Evolutionary conservation across 2,113 vertebrate genomes (phyloP), one percentile per base, ranked within the genome.

Genomic region (Salvelinus sp.): DNA sequence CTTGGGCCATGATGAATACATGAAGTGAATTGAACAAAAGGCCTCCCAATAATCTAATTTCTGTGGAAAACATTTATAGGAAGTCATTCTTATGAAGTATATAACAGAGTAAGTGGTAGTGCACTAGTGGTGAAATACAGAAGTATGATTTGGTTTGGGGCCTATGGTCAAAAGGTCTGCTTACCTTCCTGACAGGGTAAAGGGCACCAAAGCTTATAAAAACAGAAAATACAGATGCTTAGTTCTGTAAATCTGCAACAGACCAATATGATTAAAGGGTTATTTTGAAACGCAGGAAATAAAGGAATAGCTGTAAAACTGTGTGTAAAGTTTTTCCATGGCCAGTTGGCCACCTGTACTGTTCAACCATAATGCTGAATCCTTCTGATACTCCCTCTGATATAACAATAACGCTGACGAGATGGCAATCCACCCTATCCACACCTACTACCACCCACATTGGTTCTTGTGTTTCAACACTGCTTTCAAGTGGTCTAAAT

Each of bases 161-260:
- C 16, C 58, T 47, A 63, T n/a, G 25, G 12, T 28, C 63, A 73
- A 69, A 33, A 38, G 6, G 54, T 69, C 7, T 68, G 54, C 60
- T 69, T 25, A 58, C n/a, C 76, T 77, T 27, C 44, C 33, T 48
- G 63, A 58, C 25, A 70, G 38, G 12, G 30, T 33, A 63, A 63
- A 63, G 54, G 12, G 58, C 33, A 13, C 60, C 13, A 64, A 73
- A 44, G 18, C 10, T 25, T 47, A 44, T 25, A 30, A 18, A 76
- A 76, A 23, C 20, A 23, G 14, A 70, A 54, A 18, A 54, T 18
- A 18, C 50, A 4, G 50, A 54, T 54, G 14, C 50, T 54, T 54
- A 54, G 50, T 54, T 54, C 58, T 62, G 58, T 10, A 62, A 22
- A 20, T 62, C 6, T 62, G 12, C 18, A n/a, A n/a, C 6, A 10